Evolutionary conservation across 2,888 invertebrate species (phyloP), one percentile per base, ranked within the genome.

Genomic region (Limenitis camilla): DNA sequence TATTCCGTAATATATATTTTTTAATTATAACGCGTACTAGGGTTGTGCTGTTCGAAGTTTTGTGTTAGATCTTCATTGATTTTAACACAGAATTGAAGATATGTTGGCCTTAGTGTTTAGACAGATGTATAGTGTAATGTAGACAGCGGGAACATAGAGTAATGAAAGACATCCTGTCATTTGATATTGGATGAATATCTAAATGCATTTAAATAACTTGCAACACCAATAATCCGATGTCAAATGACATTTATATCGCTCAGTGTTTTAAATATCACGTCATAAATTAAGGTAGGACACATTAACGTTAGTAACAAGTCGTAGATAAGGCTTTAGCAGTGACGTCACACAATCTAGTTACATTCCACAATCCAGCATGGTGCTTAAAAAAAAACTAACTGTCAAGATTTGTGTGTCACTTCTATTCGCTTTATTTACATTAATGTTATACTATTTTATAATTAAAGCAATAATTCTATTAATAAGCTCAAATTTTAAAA

Each of bases 41-140:
- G 72, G 72, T 72, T 74, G 66, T 72, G 80, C 81, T 81, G 72
- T 80, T 76, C 66, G 72, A 76, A 60, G 69, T 81, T 82, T 82
- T 84, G 82, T 84, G 81, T 83, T 78, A 64, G 53, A 66, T 64
- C 56, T 66, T 52, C 49, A 42, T 52, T 54, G 38, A 43, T 44
- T 30, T 72, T 72, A 74, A 82, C 83, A 84, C 83, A 80, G 78
- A 80, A 77, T 81, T 82, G 78, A 81, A 84, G 81, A 83, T 83
- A 81, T 79, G 82, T 75, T 75, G 78, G 83, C 83, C 84, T 84
- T 85, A 85, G 85, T 68, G 64, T 68, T 75, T 82, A 81, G 79
- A 74, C 75, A 74, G 71, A 72, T 72, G 74, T 79, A 79, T 76
- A 71, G 74, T 65, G 64, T 63, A 69, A 67, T 48, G 58, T 64